Evolutionary conservation across 2,113 vertebrate species (phyloP).

Genomic region (Dryoscopus gambensis): DNA sequence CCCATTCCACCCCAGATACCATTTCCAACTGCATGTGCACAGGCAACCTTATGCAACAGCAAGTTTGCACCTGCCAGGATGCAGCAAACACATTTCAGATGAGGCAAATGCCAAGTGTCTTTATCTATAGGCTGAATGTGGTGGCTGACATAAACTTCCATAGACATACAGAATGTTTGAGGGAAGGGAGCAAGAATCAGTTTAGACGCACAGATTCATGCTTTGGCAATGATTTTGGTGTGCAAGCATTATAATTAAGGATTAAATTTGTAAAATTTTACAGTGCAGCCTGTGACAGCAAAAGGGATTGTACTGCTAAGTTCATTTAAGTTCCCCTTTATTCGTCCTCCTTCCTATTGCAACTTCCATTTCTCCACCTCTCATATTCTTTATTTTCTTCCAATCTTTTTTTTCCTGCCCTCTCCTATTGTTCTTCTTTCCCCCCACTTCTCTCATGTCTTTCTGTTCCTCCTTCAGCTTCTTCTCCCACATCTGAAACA

Average conservation of each 20-base stretch:
- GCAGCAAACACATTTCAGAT: background rate
- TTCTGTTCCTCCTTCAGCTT: background rate
- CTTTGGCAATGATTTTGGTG: background rate
- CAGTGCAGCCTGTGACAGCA: background rate
- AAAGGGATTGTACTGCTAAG: background rate
- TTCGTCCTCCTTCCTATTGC: background rate
- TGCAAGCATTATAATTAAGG: accelerated
- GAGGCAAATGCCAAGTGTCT: background rate
- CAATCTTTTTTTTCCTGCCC: background rate
- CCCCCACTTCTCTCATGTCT: background rate
- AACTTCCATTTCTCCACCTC: background rate
- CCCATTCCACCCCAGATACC: background rate
- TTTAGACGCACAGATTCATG: background rate
- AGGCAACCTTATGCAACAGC: background rate
- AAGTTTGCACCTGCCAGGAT: slow-evolving; percentile 1
- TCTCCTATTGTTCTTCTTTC: background rate
- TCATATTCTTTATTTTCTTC: background rate
- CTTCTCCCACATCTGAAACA: background rate
- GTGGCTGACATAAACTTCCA: background rate
- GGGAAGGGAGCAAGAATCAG: background rate
- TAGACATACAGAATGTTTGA: background rate
- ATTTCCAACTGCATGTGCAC: background rate
- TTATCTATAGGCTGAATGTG: background rate
- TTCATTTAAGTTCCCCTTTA: background rate
- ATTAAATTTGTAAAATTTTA: background rate